Base-by-base conservation (phyloP, 2,888 invertebrate genomes). In the Apotomis betuletana region DNA sequence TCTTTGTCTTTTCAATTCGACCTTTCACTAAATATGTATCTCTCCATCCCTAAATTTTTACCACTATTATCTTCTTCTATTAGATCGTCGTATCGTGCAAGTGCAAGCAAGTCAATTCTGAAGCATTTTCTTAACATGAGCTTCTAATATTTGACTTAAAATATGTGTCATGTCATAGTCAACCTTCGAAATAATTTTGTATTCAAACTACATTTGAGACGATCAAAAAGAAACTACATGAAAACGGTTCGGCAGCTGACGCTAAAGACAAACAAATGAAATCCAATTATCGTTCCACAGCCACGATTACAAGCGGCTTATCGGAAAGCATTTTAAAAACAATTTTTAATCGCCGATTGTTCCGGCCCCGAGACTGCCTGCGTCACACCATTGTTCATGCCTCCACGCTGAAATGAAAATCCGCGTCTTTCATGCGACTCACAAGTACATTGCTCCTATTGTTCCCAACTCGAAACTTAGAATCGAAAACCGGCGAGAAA, bases 341-440 rank as follows among this genome's bases (percentile, higher is more conserved):
- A 91, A 83, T 86, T 88, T 74, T 89, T 89, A 89, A 89, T 89
- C 86, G 85, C 74, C 86, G 86, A 92, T 92, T 92, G 92, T 92
- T 91, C 86, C 85, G 85, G 41, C 82, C 84, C 83, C 83, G 84
- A 82, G 80, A 83, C 84, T 82, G 83, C 83, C 85, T 86, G 84
- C 87, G 85, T 86, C 86, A 84, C 80, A 74, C 86, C 80, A 90
- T 91, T 91, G 91, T 91, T 90, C 78, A 72, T 76, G 76, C 73
- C 77, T 70, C 70, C 77, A 81, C 80, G 78, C 79, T 77, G 78
- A 81, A 82, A 81, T 78, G 78, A 79, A 78, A 84, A 81, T 82
- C 82, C 80, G 76, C 61, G 64, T 70, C 63, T 64, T 72, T 70
- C 67, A 67, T 49, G 55, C 64, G 76, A 49, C 49, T 62, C 74